Evolutionary conservation across 2,888 invertebrate genomes (phyloP), one percentile per base, ranked within the genome.

Genomic region (Drosophila kuntzei): DNA sequence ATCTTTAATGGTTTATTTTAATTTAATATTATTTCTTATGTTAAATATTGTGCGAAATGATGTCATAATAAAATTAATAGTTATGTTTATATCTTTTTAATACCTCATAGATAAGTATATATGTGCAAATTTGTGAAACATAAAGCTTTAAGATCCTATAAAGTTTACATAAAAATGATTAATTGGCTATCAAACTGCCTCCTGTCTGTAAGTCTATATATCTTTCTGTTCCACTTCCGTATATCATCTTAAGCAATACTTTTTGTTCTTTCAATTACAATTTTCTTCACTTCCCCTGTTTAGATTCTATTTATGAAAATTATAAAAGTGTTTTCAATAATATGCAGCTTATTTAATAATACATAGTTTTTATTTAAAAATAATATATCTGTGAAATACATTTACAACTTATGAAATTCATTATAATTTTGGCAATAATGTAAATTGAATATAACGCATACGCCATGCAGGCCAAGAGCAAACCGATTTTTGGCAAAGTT

Each of bases 401-500:
- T n/a, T n/a, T n/a, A n/a, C n/a, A n/a, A n/a, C n/a, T n/a, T n/a
- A n/a, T n/a, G n/a, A n/a, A n/a, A 25, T 22, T 34, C 34, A n/a
- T 34, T 6, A n/a, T 5, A 14, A 36, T 37, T 8, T 16, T 37
- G 3, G 8, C 7, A 41, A 41, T 20, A n/a, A 12, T 20, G 6
- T 18, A n/a, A 53, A 3, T n/a, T 11, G 3, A 5, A 53, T 8
- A 58, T 54, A 27, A 69, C 64, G 64, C 68, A 79, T 74, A 61
- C 74, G 61, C 36, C 50, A 49, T 25, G 59, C 32, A 20, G 57
- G 66, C 60, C 66, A 51, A 77, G 43, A 34, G 49, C 49, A 41
- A 29, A 29, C 1, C 12, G 41, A 37, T 49, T 49, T 64, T 36
- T 27, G 32, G 34, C 37, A 36, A 41, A 47, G 32, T 44, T 55